Evolutionary conservation across 2,113 vertebrate genomes (phyloP).

Genomic region (Nyctereutes procyonoides): DNA sequence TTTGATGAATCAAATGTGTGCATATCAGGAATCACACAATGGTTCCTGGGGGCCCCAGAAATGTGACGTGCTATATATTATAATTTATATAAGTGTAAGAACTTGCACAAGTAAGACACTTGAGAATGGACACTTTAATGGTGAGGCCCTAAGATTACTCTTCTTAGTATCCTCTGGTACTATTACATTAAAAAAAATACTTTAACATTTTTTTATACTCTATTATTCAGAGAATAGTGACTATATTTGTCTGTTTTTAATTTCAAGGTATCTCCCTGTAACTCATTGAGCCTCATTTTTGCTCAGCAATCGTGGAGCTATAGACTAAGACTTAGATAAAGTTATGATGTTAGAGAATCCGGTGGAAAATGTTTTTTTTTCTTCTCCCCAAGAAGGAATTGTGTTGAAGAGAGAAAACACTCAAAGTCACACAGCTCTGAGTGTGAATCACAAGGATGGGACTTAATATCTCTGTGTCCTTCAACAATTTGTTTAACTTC

Average conservation of each 20-base stretch:
- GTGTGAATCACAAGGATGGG: not conserved
- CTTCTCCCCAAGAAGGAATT: not conserved
- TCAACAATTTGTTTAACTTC: not conserved
- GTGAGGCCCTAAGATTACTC: not conserved
- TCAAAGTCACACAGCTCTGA: not conserved
- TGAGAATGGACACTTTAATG: not conserved
- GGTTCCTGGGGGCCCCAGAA: conserved; percentile 61
- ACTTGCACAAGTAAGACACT: not conserved
- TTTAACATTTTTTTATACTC: not conserved
- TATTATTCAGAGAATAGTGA: not conserved
- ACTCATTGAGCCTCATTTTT: not conserved
- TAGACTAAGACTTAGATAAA: not conserved
- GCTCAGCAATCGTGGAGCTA: not conserved
- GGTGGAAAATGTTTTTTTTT: not conserved
- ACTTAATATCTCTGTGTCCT: not conserved
- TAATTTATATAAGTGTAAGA: conserved; percentile 53
- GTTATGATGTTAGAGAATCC: not conserved
- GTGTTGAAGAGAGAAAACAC: not conserved
- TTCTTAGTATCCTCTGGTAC: not conserved
- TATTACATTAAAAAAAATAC: not conserved
- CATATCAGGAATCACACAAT: conserved; percentile 76
- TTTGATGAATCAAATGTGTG: conserved; percentile 80
- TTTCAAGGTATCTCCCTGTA: not conserved
- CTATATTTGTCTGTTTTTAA: not conserved
- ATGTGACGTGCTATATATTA: conserved; percentile 77